These are phyloP conservation scores for Aporophyla lueneburgensis DNA, from an alignment of 2,888 invertebrate genomes.

Conservation along the genomic window DNA sequence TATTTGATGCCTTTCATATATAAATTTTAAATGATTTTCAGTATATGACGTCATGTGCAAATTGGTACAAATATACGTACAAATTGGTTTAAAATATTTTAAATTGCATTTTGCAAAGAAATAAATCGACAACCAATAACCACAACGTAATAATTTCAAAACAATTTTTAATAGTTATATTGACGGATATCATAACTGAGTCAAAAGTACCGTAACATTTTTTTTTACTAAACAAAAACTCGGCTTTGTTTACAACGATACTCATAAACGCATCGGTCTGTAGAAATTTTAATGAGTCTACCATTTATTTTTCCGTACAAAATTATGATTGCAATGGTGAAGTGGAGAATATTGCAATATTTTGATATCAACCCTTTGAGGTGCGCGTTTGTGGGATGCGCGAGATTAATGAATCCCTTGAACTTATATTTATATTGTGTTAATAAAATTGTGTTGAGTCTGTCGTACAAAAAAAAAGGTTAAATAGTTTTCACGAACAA, in stretches of 20 bases:
- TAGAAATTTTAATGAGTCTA: slow-evolving; percentile 86
- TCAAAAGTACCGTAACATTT: slow-evolving; percentile 12
- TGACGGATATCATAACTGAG: slow-evolving; percentile 31
- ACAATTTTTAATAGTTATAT: slow-evolving; percentile 42
- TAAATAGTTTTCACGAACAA: no score
- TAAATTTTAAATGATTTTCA: slow-evolving; percentile 55
- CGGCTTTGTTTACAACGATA: slow-evolving; percentile 61
- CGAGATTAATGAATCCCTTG: slow-evolving; percentile 2
- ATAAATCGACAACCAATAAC: not conserved
- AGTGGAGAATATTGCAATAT: slow-evolving; percentile 12
- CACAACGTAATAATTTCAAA: slow-evolving; percentile 11
- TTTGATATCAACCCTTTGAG: slow-evolving; percentile 8
- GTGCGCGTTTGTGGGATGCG: slow-evolving; percentile 7
- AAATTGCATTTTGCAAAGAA: no score
- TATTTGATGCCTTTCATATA: slow-evolving; percentile 32
- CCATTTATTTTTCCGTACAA: slow-evolving; percentile 51
- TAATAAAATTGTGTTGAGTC: not conserved
- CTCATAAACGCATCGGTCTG: slow-evolving; percentile 80
- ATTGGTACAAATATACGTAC: not conserved
- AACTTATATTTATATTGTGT: not conserved
- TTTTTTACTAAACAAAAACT: slow-evolving; percentile 53
- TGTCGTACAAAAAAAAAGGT: no score
- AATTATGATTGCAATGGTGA: slow-evolving; percentile 21
- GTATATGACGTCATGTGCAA: slow-evolving; percentile 44
- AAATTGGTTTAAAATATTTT: slow-evolving; percentile 28